These are phyloP conservation scores for Schizotus pectinicornis DNA, from an alignment of 2,888 invertebrate species.

Conservation along the genomic window DNA sequence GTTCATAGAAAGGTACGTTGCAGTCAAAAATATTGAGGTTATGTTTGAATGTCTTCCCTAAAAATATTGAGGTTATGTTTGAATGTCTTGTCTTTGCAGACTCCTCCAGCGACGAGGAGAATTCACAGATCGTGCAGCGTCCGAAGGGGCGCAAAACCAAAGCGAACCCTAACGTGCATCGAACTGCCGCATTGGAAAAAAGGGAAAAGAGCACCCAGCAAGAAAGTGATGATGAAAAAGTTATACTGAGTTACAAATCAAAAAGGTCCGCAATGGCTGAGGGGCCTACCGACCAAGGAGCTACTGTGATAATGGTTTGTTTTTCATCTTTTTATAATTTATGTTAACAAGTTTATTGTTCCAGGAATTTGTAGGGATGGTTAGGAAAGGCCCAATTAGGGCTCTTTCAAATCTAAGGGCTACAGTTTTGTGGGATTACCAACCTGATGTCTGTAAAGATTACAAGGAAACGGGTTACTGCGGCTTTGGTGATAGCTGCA, in stretches of 20 bases:
- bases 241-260: slow-evolving; percentile 73
- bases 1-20: slow-evolving; percentile 62
- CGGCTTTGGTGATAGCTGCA: slow-evolving; percentile 99
- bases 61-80: background rate
- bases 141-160: slow-evolving; percentile 69
- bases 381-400: slow-evolving; percentile 91
- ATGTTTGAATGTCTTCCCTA: too few relatives aligned
- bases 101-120: slow-evolving; percentile 72
- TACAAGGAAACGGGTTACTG: slow-evolving; percentile 99
- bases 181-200: slow-evolving; percentile 57
- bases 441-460: slow-evolving; percentile 99
- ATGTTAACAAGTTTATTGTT: too few relatives aligned
- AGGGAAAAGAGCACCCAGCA: slow-evolving; percentile 52
- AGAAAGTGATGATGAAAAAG: slow-evolving; percentile 57
- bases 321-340: too few relatives aligned
- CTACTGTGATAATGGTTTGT: slow-evolving; percentile 77
- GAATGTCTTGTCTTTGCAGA: slow-evolving; percentile 32
- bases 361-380: slow-evolving; percentile 76
- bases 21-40: too few relatives aligned
- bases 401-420: slow-evolving; percentile 94
- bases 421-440: slow-evolving; percentile 99
- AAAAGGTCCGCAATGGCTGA: slow-evolving; percentile 66
- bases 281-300: slow-evolving; percentile 86
- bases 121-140: slow-evolving; percentile 67
- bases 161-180: slow-evolving; percentile 69